Evolutionary conservation across 23 tunicate genomes (phyloP).

Genomic region (Styela clava): DNA sequence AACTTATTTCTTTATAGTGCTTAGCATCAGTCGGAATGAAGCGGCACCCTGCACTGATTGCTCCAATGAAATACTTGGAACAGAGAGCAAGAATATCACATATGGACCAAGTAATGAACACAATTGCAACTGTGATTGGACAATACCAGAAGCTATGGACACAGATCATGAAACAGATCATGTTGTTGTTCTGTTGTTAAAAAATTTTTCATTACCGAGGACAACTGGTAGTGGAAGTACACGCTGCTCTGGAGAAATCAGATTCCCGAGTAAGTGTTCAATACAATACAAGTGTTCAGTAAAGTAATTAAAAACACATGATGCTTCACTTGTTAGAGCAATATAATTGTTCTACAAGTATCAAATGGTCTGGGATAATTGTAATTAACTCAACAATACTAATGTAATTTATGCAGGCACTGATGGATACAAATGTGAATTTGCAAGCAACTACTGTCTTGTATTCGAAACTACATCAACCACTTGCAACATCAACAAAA

Average conservation of each 20-base stretch:
- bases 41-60: no score
- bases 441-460: background rate
- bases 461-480: background rate
- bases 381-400: no score
- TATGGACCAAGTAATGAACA: background rate
- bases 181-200: background rate
- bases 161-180: no score
- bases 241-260: background rate
- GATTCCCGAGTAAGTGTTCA: background rate
- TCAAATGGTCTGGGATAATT: no score
- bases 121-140: background rate
- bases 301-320: no score
- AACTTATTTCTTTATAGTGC: no score
- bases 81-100: background rate
- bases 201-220: background rate
- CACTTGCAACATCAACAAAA: background rate
- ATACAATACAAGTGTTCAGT: no score
- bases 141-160: background rate
- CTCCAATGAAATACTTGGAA: no score
- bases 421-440: background rate
- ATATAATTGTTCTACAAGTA: no score
- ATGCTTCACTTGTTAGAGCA: no score
- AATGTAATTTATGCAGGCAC: background rate
- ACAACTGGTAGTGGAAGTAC: background rate
- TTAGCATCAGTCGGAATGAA: no score